phyloP scores from a whole-genome alignment of 2,113 vertebrate species.

The Catharus fuscescens region DNA sequence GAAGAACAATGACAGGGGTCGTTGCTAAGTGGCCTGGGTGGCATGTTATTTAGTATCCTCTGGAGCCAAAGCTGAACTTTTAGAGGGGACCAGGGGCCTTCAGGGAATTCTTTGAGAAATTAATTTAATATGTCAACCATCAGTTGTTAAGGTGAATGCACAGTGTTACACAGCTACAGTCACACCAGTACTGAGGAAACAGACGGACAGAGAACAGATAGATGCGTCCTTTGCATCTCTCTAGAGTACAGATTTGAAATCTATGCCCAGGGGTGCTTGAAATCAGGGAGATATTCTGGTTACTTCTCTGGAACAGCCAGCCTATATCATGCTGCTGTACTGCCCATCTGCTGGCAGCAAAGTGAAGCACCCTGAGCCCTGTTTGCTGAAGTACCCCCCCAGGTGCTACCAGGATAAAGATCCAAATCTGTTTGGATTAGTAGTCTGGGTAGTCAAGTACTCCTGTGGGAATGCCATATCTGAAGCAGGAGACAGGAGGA shows the following conservation, averaged over 20 bases:
- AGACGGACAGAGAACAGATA: accelerated
- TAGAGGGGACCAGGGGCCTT: neutral
- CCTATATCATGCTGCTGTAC: accelerated
- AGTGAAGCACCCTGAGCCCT: neutral
- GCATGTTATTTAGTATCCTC: neutral
- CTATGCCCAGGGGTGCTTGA: neutral
- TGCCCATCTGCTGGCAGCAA: neutral
- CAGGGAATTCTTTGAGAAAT: neutral
- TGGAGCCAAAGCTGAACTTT: neutral
- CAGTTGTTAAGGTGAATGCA: neutral
- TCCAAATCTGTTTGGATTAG: neutral
- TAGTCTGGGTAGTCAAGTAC: neutral
- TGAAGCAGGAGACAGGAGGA: neutral
- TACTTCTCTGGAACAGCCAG: neutral
- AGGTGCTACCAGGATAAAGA: neutral
- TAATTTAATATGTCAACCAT: neutral
- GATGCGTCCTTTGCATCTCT: neutral
- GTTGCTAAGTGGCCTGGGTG: neutral
- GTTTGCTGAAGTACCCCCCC: neutral
- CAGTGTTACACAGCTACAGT: neutral
- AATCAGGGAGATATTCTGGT: neutral
- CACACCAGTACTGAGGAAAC: too few relatives aligned
- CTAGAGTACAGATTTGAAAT: neutral
- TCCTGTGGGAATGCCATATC: neutral
- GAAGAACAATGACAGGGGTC: neutral